Base-by-base conservation (phyloP, 1,140 invertebrate species). In the Lepidurus packardi region DNA sequence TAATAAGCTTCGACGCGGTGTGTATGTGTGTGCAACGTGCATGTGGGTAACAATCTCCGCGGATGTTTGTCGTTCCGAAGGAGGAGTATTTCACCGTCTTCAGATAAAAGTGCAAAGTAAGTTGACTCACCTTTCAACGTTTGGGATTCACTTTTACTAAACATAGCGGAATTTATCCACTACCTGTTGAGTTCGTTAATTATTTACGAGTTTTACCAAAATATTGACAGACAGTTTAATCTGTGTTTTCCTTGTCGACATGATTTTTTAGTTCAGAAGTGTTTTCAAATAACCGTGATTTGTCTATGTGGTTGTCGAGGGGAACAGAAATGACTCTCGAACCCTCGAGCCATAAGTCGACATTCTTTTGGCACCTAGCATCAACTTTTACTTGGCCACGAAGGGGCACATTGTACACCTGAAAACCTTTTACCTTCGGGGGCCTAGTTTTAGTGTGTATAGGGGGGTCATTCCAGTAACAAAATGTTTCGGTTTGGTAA, bases 321-420 rank as follows among this genome's bases (percentile, higher is more conserved):
- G 21, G 21, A 65, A 65, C 53, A n/a, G 53, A 13, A 65, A 34
- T 34, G 34, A 34, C 34, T 2, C 34, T 65, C 53, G 21, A 65
- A 65, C 16, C 53, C 53, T 65, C 53, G 53, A 65, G 53, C 53
- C 16, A 65, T n/a, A 65, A 65, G 53, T 65, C 53, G 53, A 65
- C 53, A 65, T 65, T 65, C 53, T 65, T 65, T 65, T 21, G 21
- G 53, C 53, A 65, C 53, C 53, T 21, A 65, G 53, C 53, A 65
- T 65, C 53, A 47, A 65, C 53, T 65, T 65, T 65, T 65, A 65
- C 53, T 65, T 65, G 53, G 53, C 16, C 53, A 65, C 16, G 53
- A 65, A 65, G 21, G 53, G 53, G 53, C 53, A 21, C 53, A 65
- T 21, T 4, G 34, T 34, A 65, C 53, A 65, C 53, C 53, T 65